Base-by-base conservation (phyloP, 2,797 vertebrate species). In the Chloroceryle inda region DNA sequence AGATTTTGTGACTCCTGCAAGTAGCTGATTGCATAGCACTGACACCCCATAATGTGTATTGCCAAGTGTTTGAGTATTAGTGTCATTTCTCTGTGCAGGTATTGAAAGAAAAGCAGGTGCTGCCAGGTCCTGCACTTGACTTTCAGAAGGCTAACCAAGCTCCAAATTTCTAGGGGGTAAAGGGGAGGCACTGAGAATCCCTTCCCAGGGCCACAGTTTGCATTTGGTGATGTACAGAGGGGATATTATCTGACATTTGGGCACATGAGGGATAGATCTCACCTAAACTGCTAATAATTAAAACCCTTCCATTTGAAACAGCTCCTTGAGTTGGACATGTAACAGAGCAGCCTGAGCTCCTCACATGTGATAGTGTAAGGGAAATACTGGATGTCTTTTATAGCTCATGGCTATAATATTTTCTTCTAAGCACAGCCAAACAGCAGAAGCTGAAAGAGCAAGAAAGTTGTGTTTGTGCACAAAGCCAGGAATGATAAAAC, bases 191-290 rank as follows among this genome's bases (percentile, higher is more conserved):
- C 35, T 64, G 24, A 20, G 38, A 21, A 10, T 6, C 10, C 38
- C 45, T 50, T 37, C 26, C 19, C 13, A 63, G 26, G 8, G 35
- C 7, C 24, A 13, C 33, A 52, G 38, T 5, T 38, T 2, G 0
- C 11, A 21, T 20, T 29, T 6, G 16, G 19, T 40, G 44, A 2
- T 4, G 0, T 21, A 1, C 12, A 22, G 8, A 9, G 18, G 2
- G 6, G 7, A 1, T 63, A 3, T 44, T 53, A 27, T 20, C 26
- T 42, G 35, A 9, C 11, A 37, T 23, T 84, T 72, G 26, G 47
- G 15, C 9, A 13, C 1, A 5, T 29, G 44, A 77, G 53, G 20
- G 62, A 40, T n/a, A 3, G 2, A 18, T 7, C 35, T 88, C 50
- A 55, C 6, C 52, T 53, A 31, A 79, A 58, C 33, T 56, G 16